Evolutionary conservation across 2,113 vertebrate species (phyloP), one percentile per base, ranked within the genome.

Genomic region (Stercorarius parasiticus): DNA sequence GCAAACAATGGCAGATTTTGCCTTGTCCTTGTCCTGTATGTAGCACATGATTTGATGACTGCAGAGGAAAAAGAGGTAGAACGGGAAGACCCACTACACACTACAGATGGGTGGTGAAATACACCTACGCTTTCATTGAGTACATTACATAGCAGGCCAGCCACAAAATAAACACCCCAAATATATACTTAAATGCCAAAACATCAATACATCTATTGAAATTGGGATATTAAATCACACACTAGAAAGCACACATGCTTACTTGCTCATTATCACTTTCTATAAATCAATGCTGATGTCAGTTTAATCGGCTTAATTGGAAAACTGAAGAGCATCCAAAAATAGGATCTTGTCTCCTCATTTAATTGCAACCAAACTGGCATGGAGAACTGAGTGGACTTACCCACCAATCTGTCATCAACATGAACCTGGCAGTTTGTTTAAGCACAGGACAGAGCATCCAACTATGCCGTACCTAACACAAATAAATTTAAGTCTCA

Each of bases 311-410:
- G 42, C 69, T 78, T 91, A 88, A 74, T 40, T n/a, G 50, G 78
- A 95, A 96, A 82, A 91, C 38, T 77, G 84, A 94, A 73, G 30
- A 73, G 73, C 50, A 95, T 86, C 87, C 78, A 91, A 86, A 95
- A 87, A 10, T 4, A 93, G 36, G 65, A 87, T 67, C 69, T 88
- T 70, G 27, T 29, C 58, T 91, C 86, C 90, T 67, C 32, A 30
- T 69, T 95, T 82, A 91, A 90, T 89, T 81, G 82, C 56, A 87
- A 88, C 88, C 47, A 81, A 92, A 66, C 52, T 91, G 70, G 18
- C 53, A 89, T 11, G 12, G 30, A 91, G 53, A 94, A 81, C 56
- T 50, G 34, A 69, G 52, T 49, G 43, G 80, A 89, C 49, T 67
- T 69, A 78, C 6, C 32, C 8, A 0, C 13, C n/a, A 64, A 42